These are phyloP conservation scores for Acrocephalus scirpaceus DNA, from an alignment of 2,797 vertebrate species.

Conservation along the genomic window DNA sequence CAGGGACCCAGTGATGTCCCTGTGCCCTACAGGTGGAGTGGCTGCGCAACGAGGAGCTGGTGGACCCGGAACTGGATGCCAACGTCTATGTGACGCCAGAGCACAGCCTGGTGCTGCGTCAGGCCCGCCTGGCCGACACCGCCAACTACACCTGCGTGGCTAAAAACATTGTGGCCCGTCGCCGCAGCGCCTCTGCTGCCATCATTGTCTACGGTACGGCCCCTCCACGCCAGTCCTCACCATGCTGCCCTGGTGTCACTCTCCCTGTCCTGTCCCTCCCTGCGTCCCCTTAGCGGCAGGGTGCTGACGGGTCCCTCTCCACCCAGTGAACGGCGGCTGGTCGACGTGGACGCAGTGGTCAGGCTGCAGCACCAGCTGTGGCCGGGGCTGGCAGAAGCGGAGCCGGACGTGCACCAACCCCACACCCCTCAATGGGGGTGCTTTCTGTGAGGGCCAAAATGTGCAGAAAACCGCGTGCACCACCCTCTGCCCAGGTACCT, in stretches of 20 bases:
- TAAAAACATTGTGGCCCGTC: conserved; percentile 97
- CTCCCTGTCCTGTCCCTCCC: background rate
- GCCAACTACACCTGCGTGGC: conserved; percentile 99
- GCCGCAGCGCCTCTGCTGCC: conserved; percentile 90
- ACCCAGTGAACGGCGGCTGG: conserved; percentile 98
- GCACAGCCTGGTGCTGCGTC: conserved; percentile 94
- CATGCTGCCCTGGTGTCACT: background rate
- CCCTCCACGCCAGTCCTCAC: fast-evolving
- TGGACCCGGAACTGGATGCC: conserved; percentile 90
- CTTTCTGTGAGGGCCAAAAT: conserved; percentile 98
- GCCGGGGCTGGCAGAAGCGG: conserved; percentile 99
- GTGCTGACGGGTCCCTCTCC: conserved; percentile 74
- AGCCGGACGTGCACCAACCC: conserved; percentile 99
- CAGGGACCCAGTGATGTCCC: fast-evolving
- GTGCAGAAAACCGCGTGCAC: conserved; percentile 99
- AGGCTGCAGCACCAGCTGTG: conserved; percentile 95
- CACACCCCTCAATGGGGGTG: conserved; percentile 97
- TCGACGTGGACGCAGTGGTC: conserved; percentile 99
- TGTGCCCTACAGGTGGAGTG: conserved; percentile 88
- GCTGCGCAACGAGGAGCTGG: conserved; percentile 92
- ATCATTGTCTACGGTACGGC: conserved; percentile 91
- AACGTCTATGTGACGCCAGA: conserved; percentile 93
- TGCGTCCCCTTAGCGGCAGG: background rate
- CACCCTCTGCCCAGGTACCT: conserved; percentile 97
- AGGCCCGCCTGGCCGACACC: conserved; percentile 93